These are phyloP conservation scores for Cercopithecus petaurista DNA, from an alignment of 2,797 vertebrate species.

Conservation along the genomic window DNA sequence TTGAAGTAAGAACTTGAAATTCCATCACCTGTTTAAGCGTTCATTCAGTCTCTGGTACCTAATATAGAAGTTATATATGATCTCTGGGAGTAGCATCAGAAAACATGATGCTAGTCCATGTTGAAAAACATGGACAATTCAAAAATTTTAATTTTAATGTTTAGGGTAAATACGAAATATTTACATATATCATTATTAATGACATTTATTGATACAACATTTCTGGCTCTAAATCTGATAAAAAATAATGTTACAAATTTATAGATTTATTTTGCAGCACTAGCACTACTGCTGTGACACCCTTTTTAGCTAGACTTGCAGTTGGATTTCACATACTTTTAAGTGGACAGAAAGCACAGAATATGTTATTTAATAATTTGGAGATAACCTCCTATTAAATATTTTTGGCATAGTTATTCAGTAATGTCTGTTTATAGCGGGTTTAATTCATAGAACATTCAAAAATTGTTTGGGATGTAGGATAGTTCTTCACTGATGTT, in stretches of 20 bases:
- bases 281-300: not conserved
- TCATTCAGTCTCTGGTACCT: not conserved
- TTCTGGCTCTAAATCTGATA: not conserved
- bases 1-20: constrained; percentile 4
- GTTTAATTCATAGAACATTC: not conserved
- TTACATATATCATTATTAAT: not conserved
- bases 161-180: not conserved
- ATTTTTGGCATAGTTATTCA: not conserved
- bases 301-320: not conserved
- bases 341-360: not conserved
- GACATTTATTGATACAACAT: not conserved
- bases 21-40: not conserved
- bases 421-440: not conserved
- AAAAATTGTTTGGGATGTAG: not conserved
- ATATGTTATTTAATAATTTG: not conserved
- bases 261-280: not conserved
- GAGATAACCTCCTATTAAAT: not conserved
- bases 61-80: not conserved
- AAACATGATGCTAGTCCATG: too few species aligned
- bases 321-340: not conserved
- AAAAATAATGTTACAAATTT: not conserved
- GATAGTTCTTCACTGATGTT: not conserved
- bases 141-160: not conserved
- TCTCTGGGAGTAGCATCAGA: not conserved
- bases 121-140: not conserved